Base-by-base conservation (phyloP, 2,113 vertebrate genomes). In the Axis porcinus region DNA sequence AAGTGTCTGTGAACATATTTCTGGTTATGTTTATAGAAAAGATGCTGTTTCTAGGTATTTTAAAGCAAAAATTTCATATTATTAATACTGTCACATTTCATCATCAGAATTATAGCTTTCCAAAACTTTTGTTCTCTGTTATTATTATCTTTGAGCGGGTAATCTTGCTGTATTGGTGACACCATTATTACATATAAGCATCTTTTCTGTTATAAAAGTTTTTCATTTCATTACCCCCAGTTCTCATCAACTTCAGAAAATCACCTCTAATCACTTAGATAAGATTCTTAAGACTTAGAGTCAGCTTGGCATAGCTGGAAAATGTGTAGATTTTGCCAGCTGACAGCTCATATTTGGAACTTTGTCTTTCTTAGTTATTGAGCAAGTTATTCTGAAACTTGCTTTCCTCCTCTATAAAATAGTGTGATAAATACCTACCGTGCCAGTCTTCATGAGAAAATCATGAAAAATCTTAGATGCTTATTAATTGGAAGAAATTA, bases 1-100 rank as follows among this genome's bases (percentile, higher is more conserved):
- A 97, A 93, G 6, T 33, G 23, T 95, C 97, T 58, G 11, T 82
- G 33, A 33, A 95, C n/a, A 9, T 97, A 93, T 28, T 97, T 96
- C 58, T 97, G 28, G 7, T 89, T 87, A 12, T 67, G 58, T 89
- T 90, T 91, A 25, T 93, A 70, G 50, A 90, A 36, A 86, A 89
- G 30, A 95, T 85, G n/a, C 4, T 95, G 28, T 67, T 95, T 89
- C 43, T 52, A 50, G 25, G 25, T 57, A 87, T 64, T 93, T 90
- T n/a, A 74, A 14, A 87, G 9, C 27, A 89, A 88, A 43, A 43
- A 10, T 47, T 92, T 94, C 7, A 86, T 89, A 36, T 91, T 86
- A 88, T 47, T 95, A 55, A 17, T 64, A 36, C 27, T 23, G 36
- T 90, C 23, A 52, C 21, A 90, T 28, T 76, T 64, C 57, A 11